Evolutionary conservation across 2,113 vertebrate genomes (phyloP), one percentile per base, ranked within the genome.

Genomic region (Phrynocephalus versicolor): DNA sequence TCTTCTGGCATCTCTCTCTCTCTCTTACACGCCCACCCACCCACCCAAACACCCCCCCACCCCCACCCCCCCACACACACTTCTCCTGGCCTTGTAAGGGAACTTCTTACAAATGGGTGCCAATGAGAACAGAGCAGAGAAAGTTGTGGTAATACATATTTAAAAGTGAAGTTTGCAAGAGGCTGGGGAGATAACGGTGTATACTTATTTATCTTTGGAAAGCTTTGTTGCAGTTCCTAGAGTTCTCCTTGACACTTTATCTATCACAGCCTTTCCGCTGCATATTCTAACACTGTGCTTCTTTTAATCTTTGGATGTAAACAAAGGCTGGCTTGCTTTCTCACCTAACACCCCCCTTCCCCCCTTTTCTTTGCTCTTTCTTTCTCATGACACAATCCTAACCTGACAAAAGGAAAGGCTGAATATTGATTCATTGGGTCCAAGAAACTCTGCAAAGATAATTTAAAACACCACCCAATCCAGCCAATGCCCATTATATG

Each of bases 251-350:
- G 92, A 95, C 93, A 95, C 87, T 88, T 94, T 95, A 95, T 95
- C 94, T 95, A 91, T 95, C 94, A 96, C 2, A 0, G 64, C 64
- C 39, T 19, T 86, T 91, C 87, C 85, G 89, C n/a, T 94, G 92
- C 93, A 94, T 96, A 95, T 94, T 95, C 93, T 94, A 94, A 93
- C 88, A 91, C 78, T 79, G 64, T 92, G 85, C 87, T 27, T 89
- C 89, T 94, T 94, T 95, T 95, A 95, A 95, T 96, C 94, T 95
- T 94, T 89, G 89, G 88, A 90, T 94, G 92, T 92, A 95, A 96
- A 94, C 92, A 94, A 94, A 95, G 94, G 87, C 93, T 92, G 89
- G 71, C 70, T 88, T 90, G 92, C 84, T 84, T n/a, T 72, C 15
- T 30, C 37, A 7, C 25, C 41, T 23, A 16, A 0, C 41, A 35